A percentile compares a stretch with the other conserved stretches of the same genome.
Evolutionary conservation across 2,113 vertebrate species (phyloP).

Genomic region (Piliocolobus tephrosceles): DNA sequence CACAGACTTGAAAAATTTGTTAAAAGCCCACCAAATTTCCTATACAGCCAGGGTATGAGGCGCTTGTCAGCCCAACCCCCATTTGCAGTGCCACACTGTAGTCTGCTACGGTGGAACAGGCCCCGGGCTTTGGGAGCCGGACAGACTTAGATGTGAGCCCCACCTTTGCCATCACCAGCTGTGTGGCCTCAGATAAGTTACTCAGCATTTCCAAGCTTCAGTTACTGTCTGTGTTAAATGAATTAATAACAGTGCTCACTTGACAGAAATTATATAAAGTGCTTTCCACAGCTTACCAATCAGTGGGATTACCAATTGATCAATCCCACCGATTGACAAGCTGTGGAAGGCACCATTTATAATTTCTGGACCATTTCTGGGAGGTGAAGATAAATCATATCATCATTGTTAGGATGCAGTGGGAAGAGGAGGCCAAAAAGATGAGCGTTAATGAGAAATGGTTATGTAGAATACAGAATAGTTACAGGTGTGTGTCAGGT

Average conservation of each 20-base stretch:
- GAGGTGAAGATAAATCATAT: background rate
- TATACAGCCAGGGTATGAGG: background rate
- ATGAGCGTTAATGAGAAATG: background rate
- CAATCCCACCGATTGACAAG: background rate
- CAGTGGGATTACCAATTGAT: too few relatives aligned
- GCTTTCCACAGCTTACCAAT: too few relatives aligned
- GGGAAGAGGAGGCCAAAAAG: background rate
- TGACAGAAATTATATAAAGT: background rate
- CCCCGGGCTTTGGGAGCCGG: too few relatives aligned
- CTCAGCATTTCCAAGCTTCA: background rate
- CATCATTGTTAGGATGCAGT: background rate
- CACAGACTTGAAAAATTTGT: background rate
- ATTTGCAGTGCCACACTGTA: background rate
- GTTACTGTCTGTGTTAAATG: background rate
- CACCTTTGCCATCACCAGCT: too few relatives aligned
- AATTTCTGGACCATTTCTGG: background rate
- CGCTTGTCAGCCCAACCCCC: background rate
- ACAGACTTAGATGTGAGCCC: background rate
- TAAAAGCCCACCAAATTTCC: background rate
- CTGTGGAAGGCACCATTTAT: background rate
- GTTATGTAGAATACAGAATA: background rate
- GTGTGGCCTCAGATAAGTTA: background rate
- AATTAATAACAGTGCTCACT: background rate
- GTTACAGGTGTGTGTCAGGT: background rate
- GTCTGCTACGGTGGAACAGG: background rate